These are phyloP conservation scores for Platorchestia sp. DNA, from an alignment of 1,140 invertebrate species.

Conservation along the genomic window DNA sequence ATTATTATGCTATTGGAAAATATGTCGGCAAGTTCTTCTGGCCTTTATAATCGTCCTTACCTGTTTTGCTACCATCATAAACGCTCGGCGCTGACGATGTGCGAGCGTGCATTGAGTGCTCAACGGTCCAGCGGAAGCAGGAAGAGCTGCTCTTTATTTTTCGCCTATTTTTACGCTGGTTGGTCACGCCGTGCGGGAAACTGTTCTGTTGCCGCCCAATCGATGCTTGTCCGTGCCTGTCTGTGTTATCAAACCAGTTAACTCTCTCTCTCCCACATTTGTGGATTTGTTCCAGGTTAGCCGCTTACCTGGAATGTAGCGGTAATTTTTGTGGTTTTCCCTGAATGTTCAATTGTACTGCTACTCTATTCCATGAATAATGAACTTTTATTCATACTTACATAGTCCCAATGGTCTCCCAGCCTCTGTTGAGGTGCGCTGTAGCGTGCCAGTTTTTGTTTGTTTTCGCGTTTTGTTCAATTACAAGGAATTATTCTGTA, in stretches of 20 bases:
- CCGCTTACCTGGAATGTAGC: neutral
- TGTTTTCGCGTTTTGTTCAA: neutral
- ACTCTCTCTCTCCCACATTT: neutral
- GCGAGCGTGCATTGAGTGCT: neutral
- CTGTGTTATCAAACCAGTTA: neutral
- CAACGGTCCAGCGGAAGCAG: neutral
- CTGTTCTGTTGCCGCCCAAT: constrained; percentile 27
- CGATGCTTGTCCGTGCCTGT: neutral
- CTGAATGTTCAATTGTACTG: neutral
- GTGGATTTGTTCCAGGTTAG: neutral
- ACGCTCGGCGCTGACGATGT: neutral
- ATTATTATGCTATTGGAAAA: neutral
- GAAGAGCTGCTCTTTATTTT: neutral
- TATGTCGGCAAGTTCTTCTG: neutral
- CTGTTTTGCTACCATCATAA: neutral
- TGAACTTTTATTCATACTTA: neutral
- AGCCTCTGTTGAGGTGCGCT: neutral
- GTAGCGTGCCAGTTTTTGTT: neutral
- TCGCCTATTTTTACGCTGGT: neutral
- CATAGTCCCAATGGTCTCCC: neutral
- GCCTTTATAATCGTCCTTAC: neutral
- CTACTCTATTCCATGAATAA: neutral
- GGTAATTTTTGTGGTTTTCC: neutral
- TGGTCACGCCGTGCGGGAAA: neutral
- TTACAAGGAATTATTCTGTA: neutral